Evolutionary conservation across 2,888 invertebrate species (phyloP), one percentile per base, ranked within the genome.

Genomic region (Prosopocoilus inquinatus): DNA sequence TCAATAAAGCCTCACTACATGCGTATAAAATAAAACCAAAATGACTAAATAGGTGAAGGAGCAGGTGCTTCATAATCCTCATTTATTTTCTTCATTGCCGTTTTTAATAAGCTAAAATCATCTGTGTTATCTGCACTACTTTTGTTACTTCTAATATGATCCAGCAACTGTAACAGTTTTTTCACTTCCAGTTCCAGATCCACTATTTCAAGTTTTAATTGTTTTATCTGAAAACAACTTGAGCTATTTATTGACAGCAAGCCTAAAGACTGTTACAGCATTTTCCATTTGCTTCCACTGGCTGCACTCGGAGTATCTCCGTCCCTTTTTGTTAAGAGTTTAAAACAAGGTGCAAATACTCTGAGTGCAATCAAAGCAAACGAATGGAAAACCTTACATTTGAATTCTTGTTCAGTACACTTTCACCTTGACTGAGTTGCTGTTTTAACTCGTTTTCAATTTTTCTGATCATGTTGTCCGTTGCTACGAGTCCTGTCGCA

Each of bases 381-480:
- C 20, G 5, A 1, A 28, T 20, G 2, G 3, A 20, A 49, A 35
- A 12, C 28, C 48, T 47, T 52, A 39, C 50, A 39, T 49, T 50
- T 33, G 16, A 35, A 34, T 28, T 28, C 20, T 32, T 41, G 4
- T n/a, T 15, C n/a, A 36, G 32, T 15, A 41, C 43, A 41, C 15
- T 36, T 12, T 11, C 15, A 46, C 9, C 38, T 9, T 52, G 55
- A 28, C 7, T 28, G 20, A 28, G 4, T 28, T 28, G 1, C 32
- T 50, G 52, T 44, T 47, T 64, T 20, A 77, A 62, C 56, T 73
- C 73, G 5, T 62, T 43, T 60, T 75, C 71, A 11, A 75, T 67
- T 63, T 68, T 67, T 36, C 69, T 53, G 38, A 76, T 72, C 45
- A 75, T 60, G 36, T 67, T 65, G 49, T 76, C 71, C 55, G 75